A percentile compares a stretch with the other conserved stretches of the same genome.
These are phyloP conservation scores for Coelopa pilipes DNA, from an alignment of 2,888 invertebrate species.

Conservation along the genomic window DNA sequence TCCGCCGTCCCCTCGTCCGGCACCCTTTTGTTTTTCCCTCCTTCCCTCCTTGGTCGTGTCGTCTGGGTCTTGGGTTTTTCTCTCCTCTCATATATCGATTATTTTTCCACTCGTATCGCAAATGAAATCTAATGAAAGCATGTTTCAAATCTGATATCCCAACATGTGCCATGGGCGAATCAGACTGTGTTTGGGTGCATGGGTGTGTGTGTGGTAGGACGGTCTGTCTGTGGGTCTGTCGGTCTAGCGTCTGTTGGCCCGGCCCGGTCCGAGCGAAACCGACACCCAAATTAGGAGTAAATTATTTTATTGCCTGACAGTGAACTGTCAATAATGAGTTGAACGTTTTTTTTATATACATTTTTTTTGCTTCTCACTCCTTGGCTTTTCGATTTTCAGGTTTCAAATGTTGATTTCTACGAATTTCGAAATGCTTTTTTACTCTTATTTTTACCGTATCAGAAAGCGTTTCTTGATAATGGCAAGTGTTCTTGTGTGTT, in stretches of 20 bases:
- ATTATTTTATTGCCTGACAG: conserved; percentile 59
- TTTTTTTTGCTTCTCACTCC: neutral
- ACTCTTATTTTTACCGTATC: neutral
- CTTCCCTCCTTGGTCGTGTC: too few species aligned
- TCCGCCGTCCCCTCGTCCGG: too few species aligned
- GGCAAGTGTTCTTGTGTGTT: conserved; percentile 10
- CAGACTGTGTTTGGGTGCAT: neutral
- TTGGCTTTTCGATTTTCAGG: neutral
- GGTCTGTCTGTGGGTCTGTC: neutral
- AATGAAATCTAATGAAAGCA: conserved; percentile 26
- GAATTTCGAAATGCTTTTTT: conserved; percentile 19
- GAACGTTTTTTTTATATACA: conserved; percentile 5
- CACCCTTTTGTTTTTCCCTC: too few species aligned
- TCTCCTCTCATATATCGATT: conserved; percentile 1
- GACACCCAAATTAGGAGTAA: conserved; percentile 62
- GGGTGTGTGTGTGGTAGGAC: neutral
- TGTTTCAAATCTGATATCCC: neutral
- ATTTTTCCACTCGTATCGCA: conserved; percentile 21
- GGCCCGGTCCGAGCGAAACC: conserved; percentile 48
- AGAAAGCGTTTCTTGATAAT: conserved; percentile 25
- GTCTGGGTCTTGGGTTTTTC: neutral
- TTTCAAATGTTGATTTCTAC: conserved; percentile 24
- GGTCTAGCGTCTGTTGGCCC: neutral
- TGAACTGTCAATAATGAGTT: conserved; percentile 30
- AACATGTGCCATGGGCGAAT: too few species aligned